These are phyloP conservation scores for Stichopus horrens DNA, from an alignment of 53 echinoderm and acorn worm genomes.

Conservation along the genomic window DNA sequence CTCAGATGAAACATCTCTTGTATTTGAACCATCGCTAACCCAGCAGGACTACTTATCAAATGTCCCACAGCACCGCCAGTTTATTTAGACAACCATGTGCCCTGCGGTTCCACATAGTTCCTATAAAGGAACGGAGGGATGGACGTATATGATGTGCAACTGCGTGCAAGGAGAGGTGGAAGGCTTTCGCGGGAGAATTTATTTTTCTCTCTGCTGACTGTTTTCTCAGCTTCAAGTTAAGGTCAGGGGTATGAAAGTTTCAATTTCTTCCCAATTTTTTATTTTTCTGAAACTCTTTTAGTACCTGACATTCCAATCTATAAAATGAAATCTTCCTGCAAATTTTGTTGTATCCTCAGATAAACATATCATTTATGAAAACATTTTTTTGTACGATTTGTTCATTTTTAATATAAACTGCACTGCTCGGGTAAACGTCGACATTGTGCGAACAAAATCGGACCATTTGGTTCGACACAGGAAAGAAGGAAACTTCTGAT, in stretches of 20 bases:
- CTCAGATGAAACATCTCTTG: slow-evolving; percentile 8
- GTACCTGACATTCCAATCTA: not conserved
- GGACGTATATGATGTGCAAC: no score
- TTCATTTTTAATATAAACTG: no score
- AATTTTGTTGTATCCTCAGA: not conserved
- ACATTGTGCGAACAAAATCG: no score
- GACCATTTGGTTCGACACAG: no score
- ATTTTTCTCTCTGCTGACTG: slow-evolving; percentile 14
- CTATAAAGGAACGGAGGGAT: not conserved
- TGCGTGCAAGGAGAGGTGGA: not conserved
- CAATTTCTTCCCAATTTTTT: slow-evolving; percentile 18
- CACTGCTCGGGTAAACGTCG: no score
- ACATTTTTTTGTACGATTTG: not conserved
- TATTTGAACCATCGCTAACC: not conserved
- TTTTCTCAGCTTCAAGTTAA: slow-evolving; percentile 35
- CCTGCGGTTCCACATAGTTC: slow-evolving; percentile 33
- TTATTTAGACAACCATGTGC: slow-evolving; percentile 41
- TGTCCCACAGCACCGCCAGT: slow-evolving; percentile 34
- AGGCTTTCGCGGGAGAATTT: not conserved
- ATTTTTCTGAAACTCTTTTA: not conserved
- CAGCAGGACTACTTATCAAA: slow-evolving; percentile 43
- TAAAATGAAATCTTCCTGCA: not conserved
- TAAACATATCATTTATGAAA: not conserved
- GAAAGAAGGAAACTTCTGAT: no score
- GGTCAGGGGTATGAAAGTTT: slow-evolving; percentile 33